Evolutionary conservation across 2,113 vertebrate species (phyloP), one percentile per base, ranked within the genome.

Genomic region (Syngnathus typhle): DNA sequence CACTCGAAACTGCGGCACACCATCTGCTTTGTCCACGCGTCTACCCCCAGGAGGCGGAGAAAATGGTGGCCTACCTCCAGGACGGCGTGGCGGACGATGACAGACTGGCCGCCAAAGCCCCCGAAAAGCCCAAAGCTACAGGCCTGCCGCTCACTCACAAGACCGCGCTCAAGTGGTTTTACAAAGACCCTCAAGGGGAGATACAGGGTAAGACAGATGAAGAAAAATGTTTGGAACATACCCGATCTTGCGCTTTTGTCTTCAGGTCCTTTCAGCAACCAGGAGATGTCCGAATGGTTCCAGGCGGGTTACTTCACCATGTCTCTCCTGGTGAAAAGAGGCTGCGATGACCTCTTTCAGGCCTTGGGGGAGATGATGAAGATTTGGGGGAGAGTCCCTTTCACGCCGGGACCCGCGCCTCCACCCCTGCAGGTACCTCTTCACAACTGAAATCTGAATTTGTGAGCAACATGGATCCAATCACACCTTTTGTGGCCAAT

Each of bases 141-240:
- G 92, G 93, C 2, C 83, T 96, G 68, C 92, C 95, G 0, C 69
- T 94, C 36, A 91, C 94, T 36, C 94, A 96, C 0, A 96, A 99
- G 80, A 94, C 94, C 68, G 95, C 97, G 82, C 94, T 98, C 77
- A 99, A 99, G 84, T 99, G 97, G 97, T 98, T 94, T 89, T 99
- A 99, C 81, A 99, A 99, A 92, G 97, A 99, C 81, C 97, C 97
- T 11, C 97, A 99, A 89, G 96, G 97, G 87, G 97, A 99, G 86
- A 95, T 97, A 85, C 97, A 99, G 88, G 97, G 97, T 96, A 85
- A 80, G 89, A 16, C 23, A 2, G 19, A n/a, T 21, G 49, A 19
- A 10, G 8, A 52, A 51, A 3, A n/a, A 52, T 10, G 12, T 23
- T 0, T 51, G 70, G 2, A 60, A 21, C 49, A 9, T 49, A 32